Evolutionary conservation across 2,797 vertebrate genomes (phyloP), one percentile per base, ranked within the genome.

Genomic region (Phaenicophaeus curvirostris): DNA sequence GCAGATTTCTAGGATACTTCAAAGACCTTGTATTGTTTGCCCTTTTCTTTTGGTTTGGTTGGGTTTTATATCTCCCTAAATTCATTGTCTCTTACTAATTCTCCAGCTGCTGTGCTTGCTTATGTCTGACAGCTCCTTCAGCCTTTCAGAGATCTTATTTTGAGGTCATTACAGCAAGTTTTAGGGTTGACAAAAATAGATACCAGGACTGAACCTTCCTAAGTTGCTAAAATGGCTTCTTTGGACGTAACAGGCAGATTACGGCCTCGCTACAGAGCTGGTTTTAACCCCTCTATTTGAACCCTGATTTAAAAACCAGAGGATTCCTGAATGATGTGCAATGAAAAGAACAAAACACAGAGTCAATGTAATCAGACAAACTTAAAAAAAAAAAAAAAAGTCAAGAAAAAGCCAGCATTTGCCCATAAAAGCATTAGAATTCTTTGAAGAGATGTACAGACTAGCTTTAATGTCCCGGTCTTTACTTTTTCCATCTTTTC

Each of bases 401-500:
- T 13, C 27, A 51, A 51, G 1, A 5, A 33, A 19, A 33, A 67
- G 14, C 5, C 27, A 31, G 2, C 2, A 42, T 71, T 87, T 59
- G 12, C 50, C n/a, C 42, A 6, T 51, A 44, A 87, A 90, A 78
- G 33, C n/a, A 6, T 12, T 10, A 33, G 35, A 55, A 31, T 20
- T 28, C 53, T 89, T 86, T 74, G 71, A 79, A 71, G 83, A 55
- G 35, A 27, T 3, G 0, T 8, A 20, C 25, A 76, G 67, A 15
- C 13, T 13, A 19, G 57, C 48, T 88, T 68, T 17, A 9, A 20
- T 35, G 23, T 62, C 55, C 50, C n/a, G 51, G 50, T 53, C 78
- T 72, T 55, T 74, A 10, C 4, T 72, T 90, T 82, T 83, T 91
- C 92, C 86, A 5, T 82, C 75, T 92, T 74, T 93, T 69, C 84